phyloP scores from a whole-genome alignment of 1,140 invertebrate genomes.

The Euglossa dilemma region DNA sequence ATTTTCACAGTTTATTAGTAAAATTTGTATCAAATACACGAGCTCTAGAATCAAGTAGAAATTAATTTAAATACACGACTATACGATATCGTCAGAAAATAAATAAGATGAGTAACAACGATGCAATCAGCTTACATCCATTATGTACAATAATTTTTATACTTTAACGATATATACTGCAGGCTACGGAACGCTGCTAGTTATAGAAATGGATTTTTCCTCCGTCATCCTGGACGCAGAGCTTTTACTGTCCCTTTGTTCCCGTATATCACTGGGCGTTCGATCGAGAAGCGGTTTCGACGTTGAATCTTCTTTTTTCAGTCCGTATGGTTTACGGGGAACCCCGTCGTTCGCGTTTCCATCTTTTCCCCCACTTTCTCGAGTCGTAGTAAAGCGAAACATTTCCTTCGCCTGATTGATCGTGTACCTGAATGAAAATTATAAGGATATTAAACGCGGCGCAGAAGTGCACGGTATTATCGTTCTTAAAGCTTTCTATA shows the following conservation, averaged over 20 bases:
- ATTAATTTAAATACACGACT: neutral
- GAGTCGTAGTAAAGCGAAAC: constrained; percentile 53
- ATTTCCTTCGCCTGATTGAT: constrained; percentile 65
- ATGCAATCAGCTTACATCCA: neutral
- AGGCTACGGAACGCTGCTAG: constrained; percentile 56
- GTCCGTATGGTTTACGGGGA: constrained; percentile 38
- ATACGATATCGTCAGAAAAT: constrained; percentile 10
- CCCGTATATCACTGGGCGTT: constrained; percentile 31
- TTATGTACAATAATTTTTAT: constrained; percentile 29
- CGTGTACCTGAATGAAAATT: constrained; percentile 55
- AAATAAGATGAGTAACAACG: constrained; percentile 12
- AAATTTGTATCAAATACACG: constrained; percentile 3
- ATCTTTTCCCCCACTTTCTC: constrained; percentile 12
- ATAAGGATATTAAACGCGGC: neutral
- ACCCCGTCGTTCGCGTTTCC: constrained; percentile 42
- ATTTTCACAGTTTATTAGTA: neutral
- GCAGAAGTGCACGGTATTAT: neutral
- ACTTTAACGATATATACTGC: neutral
- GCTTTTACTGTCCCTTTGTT: constrained; percentile 56
- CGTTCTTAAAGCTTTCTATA: neutral
- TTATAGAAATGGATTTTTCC: constrained; percentile 52
- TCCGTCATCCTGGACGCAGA: constrained; percentile 32
- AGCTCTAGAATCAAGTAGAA: neutral
- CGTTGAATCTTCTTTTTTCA: constrained; percentile 35
- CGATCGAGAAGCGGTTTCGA: constrained; percentile 49